phyloP scores from a whole-genome alignment of 2,113 vertebrate species.

The Rattus norvegicus region DNA sequence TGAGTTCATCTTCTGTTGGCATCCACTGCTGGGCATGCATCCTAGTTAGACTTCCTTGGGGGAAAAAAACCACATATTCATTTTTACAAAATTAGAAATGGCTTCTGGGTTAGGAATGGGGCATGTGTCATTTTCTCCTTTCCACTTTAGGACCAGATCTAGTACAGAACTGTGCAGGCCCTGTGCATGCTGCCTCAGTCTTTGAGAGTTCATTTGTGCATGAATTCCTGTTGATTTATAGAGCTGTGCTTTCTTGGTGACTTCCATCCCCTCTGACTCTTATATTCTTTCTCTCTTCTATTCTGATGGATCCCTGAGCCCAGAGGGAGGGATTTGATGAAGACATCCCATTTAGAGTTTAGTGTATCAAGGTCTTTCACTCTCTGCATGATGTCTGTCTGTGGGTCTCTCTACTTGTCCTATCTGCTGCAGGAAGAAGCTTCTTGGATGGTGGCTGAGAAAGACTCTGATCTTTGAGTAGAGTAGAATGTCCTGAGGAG shows the following conservation, averaged over 20 bases:
- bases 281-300: neutral
- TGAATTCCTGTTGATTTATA: neutral
- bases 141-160: neutral
- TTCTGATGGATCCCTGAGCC: neutral
- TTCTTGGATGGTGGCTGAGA: neutral
- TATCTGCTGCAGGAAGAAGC: neutral
- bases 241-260: neutral
- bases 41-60: neutral
- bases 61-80: neutral
- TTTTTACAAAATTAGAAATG: neutral
- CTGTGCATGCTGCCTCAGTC: neutral
- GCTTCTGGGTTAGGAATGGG: neutral
- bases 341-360: neutral
- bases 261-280: neutral
- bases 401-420: neutral
- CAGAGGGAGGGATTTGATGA: neutral
- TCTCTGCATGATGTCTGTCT: neutral
- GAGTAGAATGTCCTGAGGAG: neutral
- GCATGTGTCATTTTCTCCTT: neutral
- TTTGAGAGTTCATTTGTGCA: neutral
- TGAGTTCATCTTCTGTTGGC: neutral
- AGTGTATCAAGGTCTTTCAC: neutral
- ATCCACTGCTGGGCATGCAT: neutral
- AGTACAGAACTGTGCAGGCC: neutral
- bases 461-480: neutral